Evolutionary conservation across 1,140 invertebrate genomes (phyloP).

Genomic region (Drosophila neocordata): DNA sequence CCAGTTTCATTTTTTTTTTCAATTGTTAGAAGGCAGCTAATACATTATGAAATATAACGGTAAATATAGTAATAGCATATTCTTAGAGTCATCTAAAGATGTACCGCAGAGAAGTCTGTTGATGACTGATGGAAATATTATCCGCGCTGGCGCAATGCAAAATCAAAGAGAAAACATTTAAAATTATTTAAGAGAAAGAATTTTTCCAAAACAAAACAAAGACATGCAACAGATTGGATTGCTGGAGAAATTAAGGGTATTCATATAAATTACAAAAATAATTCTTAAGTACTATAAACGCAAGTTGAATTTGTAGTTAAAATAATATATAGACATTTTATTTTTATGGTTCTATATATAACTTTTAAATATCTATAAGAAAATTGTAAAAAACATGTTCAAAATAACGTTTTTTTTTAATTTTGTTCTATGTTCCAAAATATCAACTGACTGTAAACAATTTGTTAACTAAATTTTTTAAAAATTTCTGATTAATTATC

Average conservation of each 20-base stretch:
- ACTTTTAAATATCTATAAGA: too few relatives aligned
- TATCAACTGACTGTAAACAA: too few relatives aligned
- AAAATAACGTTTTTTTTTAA: too few relatives aligned
- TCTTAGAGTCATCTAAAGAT: not conserved
- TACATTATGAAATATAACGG: constrained; percentile 5
- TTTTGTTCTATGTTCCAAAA: too few relatives aligned
- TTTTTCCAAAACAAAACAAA: constrained; percentile 47
- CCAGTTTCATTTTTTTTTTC: not conserved
- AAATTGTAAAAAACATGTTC: too few relatives aligned
- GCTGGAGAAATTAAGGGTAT: not conserved
- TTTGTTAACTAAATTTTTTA: too few relatives aligned
- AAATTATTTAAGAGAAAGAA: constrained; percentile 10
- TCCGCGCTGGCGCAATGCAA: constrained; percentile 32
- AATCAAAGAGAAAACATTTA: not conserved
- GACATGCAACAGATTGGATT: constrained; percentile 45
- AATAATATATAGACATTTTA: too few relatives aligned
- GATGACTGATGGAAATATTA: constrained; percentile 25
- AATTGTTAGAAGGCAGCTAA: not conserved
- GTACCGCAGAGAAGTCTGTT: not conserved
- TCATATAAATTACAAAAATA: not conserved
- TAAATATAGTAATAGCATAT: constrained; percentile 1
- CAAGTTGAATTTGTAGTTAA: too few relatives aligned
- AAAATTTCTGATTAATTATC: too few relatives aligned
- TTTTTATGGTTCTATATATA: too few relatives aligned
- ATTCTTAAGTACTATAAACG: too few relatives aligned